These are phyloP conservation scores for Iphiclides podalirius DNA, from an alignment of 2,888 invertebrate species.

Conservation along the genomic window DNA sequence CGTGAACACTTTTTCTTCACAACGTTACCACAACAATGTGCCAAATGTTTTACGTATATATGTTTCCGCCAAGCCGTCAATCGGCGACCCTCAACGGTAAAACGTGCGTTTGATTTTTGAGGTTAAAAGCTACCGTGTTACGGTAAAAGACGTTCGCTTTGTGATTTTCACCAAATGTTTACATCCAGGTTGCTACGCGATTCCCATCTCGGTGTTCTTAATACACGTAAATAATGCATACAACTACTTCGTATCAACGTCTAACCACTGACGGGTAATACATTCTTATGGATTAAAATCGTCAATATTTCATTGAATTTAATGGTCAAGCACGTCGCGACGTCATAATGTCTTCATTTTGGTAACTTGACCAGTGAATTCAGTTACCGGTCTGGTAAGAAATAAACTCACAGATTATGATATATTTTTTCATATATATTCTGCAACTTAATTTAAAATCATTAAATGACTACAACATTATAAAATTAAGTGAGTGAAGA, in stretches of 20 bases:
- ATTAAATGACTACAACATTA: too few relatives aligned
- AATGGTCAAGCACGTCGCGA: too few relatives aligned
- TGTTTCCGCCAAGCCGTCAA: slow-evolving; percentile 10
- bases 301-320: too few relatives aligned
- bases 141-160: slow-evolving; percentile 15
- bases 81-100: neutral
- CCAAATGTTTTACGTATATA: neutral
- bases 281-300: too few relatives aligned
- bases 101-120: slow-evolving; percentile 16
- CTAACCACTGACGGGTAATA: too few relatives aligned
- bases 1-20: neutral
- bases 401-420: too few relatives aligned
- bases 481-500: too few relatives aligned
- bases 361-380: too few relatives aligned
- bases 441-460: too few relatives aligned
- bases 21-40: neutral
- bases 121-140: slow-evolving; percentile 15
- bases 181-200: slow-evolving; percentile 2
- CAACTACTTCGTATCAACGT: neutral
- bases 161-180: slow-evolving; percentile 2
- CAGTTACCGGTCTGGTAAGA: too few relatives aligned
- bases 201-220: slow-evolving; percentile 1
- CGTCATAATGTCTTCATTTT: too few relatives aligned
- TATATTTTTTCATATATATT: too few relatives aligned
- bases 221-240: slow-evolving; percentile 4